phyloP scores from a whole-genome alignment of 2,113 vertebrate genomes.

The Athene cunicularia region DNA sequence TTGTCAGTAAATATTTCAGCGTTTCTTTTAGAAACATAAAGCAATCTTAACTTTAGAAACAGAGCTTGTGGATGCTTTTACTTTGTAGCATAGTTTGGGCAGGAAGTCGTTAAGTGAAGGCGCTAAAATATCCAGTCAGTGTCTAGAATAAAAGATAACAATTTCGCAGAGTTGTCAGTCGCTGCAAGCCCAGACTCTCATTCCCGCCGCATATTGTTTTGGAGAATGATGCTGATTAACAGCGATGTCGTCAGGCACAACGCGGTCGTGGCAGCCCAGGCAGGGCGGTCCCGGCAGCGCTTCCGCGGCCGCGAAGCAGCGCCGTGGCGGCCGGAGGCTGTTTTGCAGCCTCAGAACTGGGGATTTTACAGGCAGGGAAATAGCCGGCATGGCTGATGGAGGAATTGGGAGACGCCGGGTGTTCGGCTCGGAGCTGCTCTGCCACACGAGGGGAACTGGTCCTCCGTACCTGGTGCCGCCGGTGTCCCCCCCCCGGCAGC shows the following conservation, averaged over 20 bases:
- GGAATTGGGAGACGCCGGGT: not conserved
- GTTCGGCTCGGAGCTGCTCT: not conserved
- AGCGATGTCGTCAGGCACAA: fast-evolving
- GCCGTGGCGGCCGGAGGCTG: not conserved
- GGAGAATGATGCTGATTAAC: fast-evolving
- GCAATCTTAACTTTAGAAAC: not conserved
- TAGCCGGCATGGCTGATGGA: not conserved
- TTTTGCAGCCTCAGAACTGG: not conserved
- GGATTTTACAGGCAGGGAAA: not conserved
- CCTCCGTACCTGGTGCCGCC: not conserved
- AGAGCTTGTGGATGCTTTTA: not conserved
- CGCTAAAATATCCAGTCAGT: not conserved
- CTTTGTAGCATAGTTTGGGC: no score
- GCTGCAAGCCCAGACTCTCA: not conserved
- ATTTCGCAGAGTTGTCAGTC: not conserved
- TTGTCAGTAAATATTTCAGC: not conserved
- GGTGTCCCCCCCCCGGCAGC: not conserved
- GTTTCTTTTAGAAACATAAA: not conserved
- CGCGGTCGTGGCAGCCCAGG: no score
- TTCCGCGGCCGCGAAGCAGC: not conserved
- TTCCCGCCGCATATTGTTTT: fast-evolving
- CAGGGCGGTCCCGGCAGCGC: no score
- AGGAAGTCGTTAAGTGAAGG: not conserved
- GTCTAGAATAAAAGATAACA: not conserved
- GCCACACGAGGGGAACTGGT: no score